Evolutionary conservation across 2,113 vertebrate genomes (phyloP), one percentile per base, ranked within the genome.

Genomic region (Passer domesticus): DNA sequence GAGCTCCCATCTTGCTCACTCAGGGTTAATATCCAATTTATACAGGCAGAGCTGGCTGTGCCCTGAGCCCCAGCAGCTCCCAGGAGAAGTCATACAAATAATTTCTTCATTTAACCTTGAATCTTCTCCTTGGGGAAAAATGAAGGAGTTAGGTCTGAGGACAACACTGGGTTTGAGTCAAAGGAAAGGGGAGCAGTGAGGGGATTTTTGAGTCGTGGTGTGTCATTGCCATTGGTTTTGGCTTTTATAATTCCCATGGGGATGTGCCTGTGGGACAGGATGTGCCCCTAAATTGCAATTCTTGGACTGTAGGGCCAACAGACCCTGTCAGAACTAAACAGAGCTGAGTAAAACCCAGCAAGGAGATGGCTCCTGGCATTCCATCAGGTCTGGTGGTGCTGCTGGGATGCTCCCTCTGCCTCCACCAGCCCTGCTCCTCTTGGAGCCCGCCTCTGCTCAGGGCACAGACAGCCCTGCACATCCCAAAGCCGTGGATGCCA

Each of bases 401-500:
- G 55, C 69, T 74, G 55, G 33, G 62, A 12, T 18, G 16, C 6
- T 58, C 27, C 33, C 64, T n/a, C 28, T 59, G 53, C 58, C 39
- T n/a, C 35, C 75, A 11, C 2, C 55, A 64, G 39, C 77, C 62
- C 83, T 53, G 44, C 76, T 33, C 59, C 69, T 47, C 2, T 0
- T 20, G 52, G 25, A 60, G 13, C 33, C 60, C 22, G 39, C 10
- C n/a, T 70, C 44, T 9, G 31, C 33, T 24, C 18, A 25, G 68
- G 68, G 70, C 58, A 47, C 35, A 35, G 27, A 6, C 8, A 21
- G 58, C 4, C 0, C 52, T 27, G 53, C 28, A 4, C 67, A 3
- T 7, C 82, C 66, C 5, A 2, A 15, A 30, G 33, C 62, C 1
- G 0, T 2, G 16, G 24, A 9, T 24, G 73, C 78, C 0, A 2